Percentiles rank a stretch among this genome's conserved stretches.
phyloP scores from a whole-genome alignment of 2,888 invertebrate species.

The Sclerodermus sp. region DNA sequence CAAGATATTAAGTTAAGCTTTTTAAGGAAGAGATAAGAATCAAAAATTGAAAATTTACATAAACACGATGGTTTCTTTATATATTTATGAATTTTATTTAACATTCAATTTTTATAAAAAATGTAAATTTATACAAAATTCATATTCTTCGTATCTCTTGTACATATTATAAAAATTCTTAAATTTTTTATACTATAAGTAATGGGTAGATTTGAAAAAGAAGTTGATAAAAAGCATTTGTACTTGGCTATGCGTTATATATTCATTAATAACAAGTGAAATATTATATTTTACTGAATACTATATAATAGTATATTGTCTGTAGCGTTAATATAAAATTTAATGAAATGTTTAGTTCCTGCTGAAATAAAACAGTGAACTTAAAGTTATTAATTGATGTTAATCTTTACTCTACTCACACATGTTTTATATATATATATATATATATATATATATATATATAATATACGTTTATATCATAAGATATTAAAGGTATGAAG shows the following conservation, averaged over 20 bases:
- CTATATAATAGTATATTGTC: background rate
- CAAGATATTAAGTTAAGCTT: too few relatives aligned
- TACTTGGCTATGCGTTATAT: conserved; percentile 4
- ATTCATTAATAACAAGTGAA: background rate
- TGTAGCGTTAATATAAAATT: background rate
- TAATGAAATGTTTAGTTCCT: background rate
- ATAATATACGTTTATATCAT: background rate
- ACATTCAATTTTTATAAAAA: background rate
- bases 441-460: conserved; percentile 17
- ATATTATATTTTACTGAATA: background rate
- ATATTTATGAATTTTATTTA: background rate
- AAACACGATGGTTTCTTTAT: background rate
- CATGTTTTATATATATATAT: conserved; percentile 13
- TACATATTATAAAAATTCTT: conserved; percentile 1
- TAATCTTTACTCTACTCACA: conserved; percentile 15
- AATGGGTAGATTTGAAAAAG: background rate
- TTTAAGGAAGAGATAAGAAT: background rate
- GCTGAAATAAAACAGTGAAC: background rate
- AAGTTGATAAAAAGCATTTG: background rate
- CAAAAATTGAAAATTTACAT: background rate
- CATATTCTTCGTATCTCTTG: background rate
- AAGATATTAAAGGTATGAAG: background rate
- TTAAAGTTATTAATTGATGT: background rate
- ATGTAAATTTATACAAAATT: background rate
- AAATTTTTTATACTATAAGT: conserved; percentile 6